These are phyloP conservation scores for Drosophila atroscutellata DNA, from an alignment of 2,888 invertebrate genomes.

Conservation along the genomic window DNA sequence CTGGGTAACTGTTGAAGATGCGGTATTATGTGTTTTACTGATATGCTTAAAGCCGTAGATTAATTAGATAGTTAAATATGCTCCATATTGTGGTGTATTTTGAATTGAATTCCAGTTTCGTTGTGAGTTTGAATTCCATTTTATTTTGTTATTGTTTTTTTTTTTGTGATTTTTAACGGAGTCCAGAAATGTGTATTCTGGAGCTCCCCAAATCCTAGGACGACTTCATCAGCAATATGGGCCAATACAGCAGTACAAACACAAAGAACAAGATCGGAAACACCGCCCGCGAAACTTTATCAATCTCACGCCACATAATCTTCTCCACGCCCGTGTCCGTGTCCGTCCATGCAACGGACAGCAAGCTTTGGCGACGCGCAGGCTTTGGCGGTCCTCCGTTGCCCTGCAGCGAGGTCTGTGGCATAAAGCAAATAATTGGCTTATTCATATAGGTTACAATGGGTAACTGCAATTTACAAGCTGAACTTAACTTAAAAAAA, in stretches of 20 bases:
- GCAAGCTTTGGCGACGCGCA: constrained; percentile 83
- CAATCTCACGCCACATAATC: constrained; percentile 92
- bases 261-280: constrained; percentile 92
- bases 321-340: constrained; percentile 89
- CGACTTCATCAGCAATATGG: constrained; percentile 90
- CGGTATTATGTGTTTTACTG: constrained; percentile 9
- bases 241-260: constrained; percentile 92
- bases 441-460: background rate
- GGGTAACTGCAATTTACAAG: background rate
- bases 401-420: constrained; percentile 84
- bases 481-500: background rate
- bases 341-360: constrained; percentile 88
- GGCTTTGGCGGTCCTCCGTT: constrained; percentile 85
- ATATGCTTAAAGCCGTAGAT: constrained; percentile 17
- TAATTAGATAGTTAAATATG: constrained; percentile 22
- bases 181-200: constrained; percentile 83
- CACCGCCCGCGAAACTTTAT: constrained; percentile 90
- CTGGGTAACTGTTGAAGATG: constrained; percentile 26
- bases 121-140: constrained; percentile 7
- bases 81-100: constrained; percentile 14
- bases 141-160: constrained; percentile 1
- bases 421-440: background rate
- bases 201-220: constrained; percentile 85
- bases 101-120: constrained; percentile 9
- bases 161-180: constrained; percentile 76